phyloP scores from a whole-genome alignment of 2,113 vertebrate species.

The Lepus europaeus region DNA sequence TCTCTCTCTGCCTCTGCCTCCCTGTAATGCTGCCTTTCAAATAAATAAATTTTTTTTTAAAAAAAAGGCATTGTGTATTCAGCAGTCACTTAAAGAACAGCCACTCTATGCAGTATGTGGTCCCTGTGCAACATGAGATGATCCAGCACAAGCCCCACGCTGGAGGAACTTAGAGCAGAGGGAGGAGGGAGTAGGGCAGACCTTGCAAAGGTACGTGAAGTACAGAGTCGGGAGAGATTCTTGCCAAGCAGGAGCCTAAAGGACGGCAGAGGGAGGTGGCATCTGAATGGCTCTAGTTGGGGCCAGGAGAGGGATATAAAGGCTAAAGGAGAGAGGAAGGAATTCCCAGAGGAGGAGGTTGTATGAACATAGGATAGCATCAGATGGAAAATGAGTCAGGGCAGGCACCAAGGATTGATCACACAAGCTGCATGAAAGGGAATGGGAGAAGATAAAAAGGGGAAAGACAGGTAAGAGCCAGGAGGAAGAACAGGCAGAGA shows the following conservation, averaged over 20 bases:
- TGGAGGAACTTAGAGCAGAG: neutral
- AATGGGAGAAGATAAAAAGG: neutral
- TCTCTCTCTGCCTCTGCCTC: too few relatives aligned
- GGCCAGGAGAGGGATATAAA: neutral
- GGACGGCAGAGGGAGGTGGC: neutral
- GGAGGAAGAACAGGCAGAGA: neutral
- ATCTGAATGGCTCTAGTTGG: neutral
- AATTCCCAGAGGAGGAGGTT: neutral
- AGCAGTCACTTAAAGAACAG: constrained; percentile 46
- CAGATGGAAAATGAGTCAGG: neutral
- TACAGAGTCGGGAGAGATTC: neutral
- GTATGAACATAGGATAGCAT: neutral
- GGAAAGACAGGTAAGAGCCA: constrained; percentile 15
- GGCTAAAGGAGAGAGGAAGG: neutral
- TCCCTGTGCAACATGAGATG: neutral
- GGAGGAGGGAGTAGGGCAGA: neutral
- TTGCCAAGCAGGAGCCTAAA: neutral
- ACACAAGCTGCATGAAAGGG: neutral
- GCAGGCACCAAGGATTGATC: neutral
- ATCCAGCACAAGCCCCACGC: neutral
- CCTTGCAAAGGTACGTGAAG: neutral
- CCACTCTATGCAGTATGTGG: neutral
- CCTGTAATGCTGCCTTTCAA: too few relatives aligned
- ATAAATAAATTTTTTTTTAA: neutral
- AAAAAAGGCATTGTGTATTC: neutral